Conservation (phyloP, 1,140 invertebrate species). For the Stenopsyche tienmushanensis region DNA sequence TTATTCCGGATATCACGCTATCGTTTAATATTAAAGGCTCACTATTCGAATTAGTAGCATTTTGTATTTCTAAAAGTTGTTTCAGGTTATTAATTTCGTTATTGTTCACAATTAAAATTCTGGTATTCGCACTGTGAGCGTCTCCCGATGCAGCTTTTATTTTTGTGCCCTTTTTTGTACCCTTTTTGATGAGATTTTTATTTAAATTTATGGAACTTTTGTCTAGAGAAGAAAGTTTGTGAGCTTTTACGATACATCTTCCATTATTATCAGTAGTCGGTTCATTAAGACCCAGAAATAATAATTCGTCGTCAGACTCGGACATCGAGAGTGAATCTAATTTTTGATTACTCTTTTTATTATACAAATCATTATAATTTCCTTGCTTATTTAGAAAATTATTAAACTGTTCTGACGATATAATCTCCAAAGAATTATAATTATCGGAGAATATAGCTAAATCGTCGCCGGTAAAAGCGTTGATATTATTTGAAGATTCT, state of each 20-base stretch:
- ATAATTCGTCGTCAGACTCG: conserved; percentile 21
- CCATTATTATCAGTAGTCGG: neutral
- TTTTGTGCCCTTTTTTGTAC: neutral
- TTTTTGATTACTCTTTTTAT: neutral
- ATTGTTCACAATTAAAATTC: neutral
- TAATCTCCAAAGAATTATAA: conserved; percentile 31
- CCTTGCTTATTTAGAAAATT: conserved; percentile 21
- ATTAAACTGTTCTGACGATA: conserved; percentile 30
- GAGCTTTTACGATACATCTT: neutral
- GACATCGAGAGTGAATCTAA: conserved; percentile 12
- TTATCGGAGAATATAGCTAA: conserved; percentile 26
- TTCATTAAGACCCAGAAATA: conserved; percentile 26
- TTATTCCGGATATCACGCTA: neutral
- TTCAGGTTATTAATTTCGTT: neutral
- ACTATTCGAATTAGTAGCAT: neutral
- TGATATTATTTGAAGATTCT: neutral
- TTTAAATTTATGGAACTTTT: neutral
- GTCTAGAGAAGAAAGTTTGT: neutral
- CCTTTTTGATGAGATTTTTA: neutral
- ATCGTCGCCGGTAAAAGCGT: conserved; percentile 29
- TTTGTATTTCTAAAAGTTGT: too few species aligned
- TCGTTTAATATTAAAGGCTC: neutral
- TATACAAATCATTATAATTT: conserved; percentile 13
- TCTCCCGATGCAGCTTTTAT: neutral
- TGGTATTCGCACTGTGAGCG: neutral